Conservation (phyloP, 2,888 invertebrate species). For the Caenorhabditis becei region DNA sequence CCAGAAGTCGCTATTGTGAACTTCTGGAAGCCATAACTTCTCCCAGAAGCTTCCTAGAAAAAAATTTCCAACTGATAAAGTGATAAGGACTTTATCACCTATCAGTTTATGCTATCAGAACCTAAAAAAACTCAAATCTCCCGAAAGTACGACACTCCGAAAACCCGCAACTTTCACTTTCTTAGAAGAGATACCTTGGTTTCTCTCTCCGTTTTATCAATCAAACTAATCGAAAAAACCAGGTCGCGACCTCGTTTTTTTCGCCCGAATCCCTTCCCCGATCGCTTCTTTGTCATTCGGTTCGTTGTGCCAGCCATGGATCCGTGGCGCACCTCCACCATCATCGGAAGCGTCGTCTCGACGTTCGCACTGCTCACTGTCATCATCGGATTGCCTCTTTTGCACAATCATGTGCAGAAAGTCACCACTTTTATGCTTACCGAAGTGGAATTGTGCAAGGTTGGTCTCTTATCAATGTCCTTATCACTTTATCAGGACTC, state of each 20-base stretch:
- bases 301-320: no score
- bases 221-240: slow-evolving; percentile 26
- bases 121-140: no score
- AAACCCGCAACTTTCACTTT: not conserved
- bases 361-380: slow-evolving; percentile 76
- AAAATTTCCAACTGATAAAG: no score
- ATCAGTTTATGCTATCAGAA: no score
- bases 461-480: no score
- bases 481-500: no score
- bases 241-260: slow-evolving; percentile 44
- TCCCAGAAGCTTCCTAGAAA: no score
- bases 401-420: slow-evolving; percentile 76
- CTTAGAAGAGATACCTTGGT: not conserved
- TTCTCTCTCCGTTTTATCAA: slow-evolving; percentile 21
- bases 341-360: slow-evolving; percentile 74
- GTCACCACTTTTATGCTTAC: slow-evolving; percentile 75
- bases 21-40: no score
- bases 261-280: not conserved
- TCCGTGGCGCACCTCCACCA: slow-evolving; percentile 67
- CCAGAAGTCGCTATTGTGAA: no score
- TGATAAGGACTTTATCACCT: no score
- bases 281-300: slow-evolving; percentile 18
- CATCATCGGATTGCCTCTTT: slow-evolving; percentile 76
- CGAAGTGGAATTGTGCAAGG: slow-evolving; percentile 79
- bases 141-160: no score